These are phyloP conservation scores for Cheilosia vulpina DNA, from an alignment of 2,888 invertebrate species.

Conservation along the genomic window DNA sequence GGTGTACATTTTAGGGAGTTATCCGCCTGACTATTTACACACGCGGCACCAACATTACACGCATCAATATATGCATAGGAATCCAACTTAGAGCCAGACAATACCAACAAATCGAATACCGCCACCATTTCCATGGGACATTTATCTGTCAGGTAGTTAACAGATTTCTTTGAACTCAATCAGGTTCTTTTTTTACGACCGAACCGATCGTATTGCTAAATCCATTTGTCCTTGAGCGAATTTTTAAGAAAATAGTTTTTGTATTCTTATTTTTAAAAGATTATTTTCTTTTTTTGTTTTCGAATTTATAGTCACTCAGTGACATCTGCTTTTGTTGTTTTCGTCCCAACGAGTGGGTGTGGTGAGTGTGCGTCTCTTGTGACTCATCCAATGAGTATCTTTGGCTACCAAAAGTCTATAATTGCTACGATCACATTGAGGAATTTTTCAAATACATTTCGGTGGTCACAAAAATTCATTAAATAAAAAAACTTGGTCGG, in stretches of 20 bases:
- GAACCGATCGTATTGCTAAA: neutral
- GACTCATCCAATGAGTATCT: neutral
- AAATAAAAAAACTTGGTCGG: neutral
- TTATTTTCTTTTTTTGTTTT: neutral
- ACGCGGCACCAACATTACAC: no score
- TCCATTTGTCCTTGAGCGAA: neutral
- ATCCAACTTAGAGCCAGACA: no score
- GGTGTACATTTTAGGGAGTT: no score
- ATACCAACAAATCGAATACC: no score
- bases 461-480: neutral
- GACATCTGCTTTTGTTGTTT: constrained; percentile 1
- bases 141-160: neutral
- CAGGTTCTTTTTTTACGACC: neutral
- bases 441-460: neutral
- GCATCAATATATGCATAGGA: no score
- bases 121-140: constrained; percentile 1
- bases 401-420: neutral
- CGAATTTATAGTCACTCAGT: neutral
- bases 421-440: neutral
- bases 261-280: neutral
- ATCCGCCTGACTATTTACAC: no score
- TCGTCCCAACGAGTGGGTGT: neutral
- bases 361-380: neutral
- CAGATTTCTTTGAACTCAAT: neutral
- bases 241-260: neutral